These are phyloP conservation scores for Euura lappo DNA, from an alignment of 1,140 invertebrate species.

Conservation along the genomic window DNA sequence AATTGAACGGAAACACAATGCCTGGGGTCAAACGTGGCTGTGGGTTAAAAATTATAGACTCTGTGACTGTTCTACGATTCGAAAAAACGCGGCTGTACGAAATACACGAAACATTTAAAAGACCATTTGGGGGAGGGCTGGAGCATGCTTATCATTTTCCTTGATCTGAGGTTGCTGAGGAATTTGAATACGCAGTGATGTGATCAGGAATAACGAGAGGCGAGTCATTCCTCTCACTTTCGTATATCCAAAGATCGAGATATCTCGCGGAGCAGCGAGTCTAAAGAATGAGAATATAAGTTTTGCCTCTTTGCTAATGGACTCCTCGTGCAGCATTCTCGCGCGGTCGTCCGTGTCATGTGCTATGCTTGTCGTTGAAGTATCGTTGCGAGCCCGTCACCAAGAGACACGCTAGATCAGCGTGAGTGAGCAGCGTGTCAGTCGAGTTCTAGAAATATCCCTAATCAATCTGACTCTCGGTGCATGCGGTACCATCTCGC, in stretches of 20 bases:
- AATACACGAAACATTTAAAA: background rate
- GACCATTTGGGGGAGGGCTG: background rate
- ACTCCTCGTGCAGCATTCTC: background rate
- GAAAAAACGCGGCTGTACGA: background rate
- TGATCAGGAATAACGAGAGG: no score
- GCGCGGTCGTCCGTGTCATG: background rate
- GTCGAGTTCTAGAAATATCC: slow-evolving; percentile 1
- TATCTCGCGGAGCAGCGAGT: no score
- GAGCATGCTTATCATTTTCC: background rate
- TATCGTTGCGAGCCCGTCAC: background rate
- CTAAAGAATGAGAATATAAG: no score
- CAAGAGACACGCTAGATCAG: slow-evolving; percentile 2
- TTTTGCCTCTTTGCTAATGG: background rate
- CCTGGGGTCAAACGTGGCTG: background rate
- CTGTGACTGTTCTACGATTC: background rate
- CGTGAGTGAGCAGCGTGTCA: slow-evolving; percentile 6
- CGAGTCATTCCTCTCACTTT: no score
- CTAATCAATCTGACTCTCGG: background rate
- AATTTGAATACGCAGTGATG: no score
- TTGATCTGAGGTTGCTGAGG: no score
- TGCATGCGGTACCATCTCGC: background rate
- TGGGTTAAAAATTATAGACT: background rate
- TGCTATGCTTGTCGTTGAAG: background rate
- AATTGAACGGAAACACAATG: background rate
- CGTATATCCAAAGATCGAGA: no score